Conservation (phyloP, 2,888 invertebrate genomes). For the Proisotoma minuta region DNA sequence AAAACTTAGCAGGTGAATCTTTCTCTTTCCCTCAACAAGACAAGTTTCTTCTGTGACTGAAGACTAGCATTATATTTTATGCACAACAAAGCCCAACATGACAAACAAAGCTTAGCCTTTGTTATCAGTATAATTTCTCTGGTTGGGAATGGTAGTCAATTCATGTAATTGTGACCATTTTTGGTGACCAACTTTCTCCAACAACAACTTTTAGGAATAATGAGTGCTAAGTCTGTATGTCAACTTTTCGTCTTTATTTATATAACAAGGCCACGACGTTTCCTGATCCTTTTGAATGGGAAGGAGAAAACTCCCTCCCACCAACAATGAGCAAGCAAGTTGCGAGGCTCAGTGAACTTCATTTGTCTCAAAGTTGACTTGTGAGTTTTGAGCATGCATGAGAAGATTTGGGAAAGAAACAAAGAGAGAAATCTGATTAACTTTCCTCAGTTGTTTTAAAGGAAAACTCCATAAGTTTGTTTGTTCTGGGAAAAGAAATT, state of each 20-base stretch:
- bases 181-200: conserved; percentile 10
- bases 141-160: not conserved
- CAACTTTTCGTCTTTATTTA: conserved; percentile 7
- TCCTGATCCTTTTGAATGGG: not conserved
- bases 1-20: conserved; percentile 9
- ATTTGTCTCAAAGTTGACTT: not conserved
- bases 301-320: not conserved
- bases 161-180: not conserved
- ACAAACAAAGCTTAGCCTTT: not conserved
- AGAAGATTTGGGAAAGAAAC: conserved; percentile 1
- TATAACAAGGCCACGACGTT: not conserved
- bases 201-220: conserved; percentile 10
- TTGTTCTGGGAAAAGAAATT: conserved; percentile 14
- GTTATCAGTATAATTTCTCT: not conserved
- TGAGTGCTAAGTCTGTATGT: conserved; percentile 1
- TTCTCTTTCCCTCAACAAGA: too few species aligned
- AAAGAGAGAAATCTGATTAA: conserved; percentile 15
- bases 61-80: conserved; percentile 10
- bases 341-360: not conserved
- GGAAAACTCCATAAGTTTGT: conserved; percentile 7
- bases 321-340: not conserved
- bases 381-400: conserved; percentile 5
- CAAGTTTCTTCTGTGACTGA: too few species aligned
- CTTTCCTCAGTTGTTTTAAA: conserved; percentile 8
- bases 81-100: too few species aligned